Evolutionary conservation across 2,888 invertebrate genomes (phyloP).

Genomic region (Eupithecia vulgata): DNA sequence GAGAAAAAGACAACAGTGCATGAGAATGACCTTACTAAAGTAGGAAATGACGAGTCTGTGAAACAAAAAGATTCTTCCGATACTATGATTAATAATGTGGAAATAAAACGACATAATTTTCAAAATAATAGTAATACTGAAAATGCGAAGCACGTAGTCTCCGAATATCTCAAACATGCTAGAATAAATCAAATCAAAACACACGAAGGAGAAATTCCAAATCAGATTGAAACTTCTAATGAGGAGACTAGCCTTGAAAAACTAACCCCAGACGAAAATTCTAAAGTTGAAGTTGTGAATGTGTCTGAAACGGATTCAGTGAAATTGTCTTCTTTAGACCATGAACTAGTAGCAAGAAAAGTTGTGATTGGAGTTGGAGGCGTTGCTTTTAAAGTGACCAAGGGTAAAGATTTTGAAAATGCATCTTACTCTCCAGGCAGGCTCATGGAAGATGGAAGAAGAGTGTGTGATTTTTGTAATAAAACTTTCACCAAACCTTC

Average conservation of each 20-base stretch:
- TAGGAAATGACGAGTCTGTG: conserved; percentile 56
- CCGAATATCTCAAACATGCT: conserved; percentile 86
- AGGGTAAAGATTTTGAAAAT: conserved; percentile 79
- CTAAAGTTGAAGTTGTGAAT: conserved; percentile 60
- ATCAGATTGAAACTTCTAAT: conserved; percentile 61
- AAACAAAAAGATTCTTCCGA: conserved; percentile 49
- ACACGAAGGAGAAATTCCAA: conserved; percentile 66
- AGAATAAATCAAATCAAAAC: conserved; percentile 74
- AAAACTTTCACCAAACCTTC: conserved; percentile 96
- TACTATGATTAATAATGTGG: conserved; percentile 47
- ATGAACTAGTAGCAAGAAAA: conserved; percentile 81
- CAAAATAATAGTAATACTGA: conserved; percentile 68
- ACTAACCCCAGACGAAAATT: conserved; percentile 62
- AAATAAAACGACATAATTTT: conserved; percentile 58
- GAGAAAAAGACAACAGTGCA: conserved; percentile 49
- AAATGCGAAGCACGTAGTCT: conserved; percentile 86
- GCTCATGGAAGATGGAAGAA: conserved; percentile 89
- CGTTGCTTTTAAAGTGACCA: conserved; percentile 83
- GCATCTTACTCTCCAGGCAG: conserved; percentile 78
- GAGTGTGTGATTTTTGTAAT: conserved; percentile 93
- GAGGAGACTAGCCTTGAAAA: conserved; percentile 62
- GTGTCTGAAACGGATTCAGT: conserved; percentile 64
- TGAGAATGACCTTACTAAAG: conserved; percentile 50
- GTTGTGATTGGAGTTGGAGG: conserved; percentile 87
- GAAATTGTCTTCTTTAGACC: conserved; percentile 69